Evolutionary conservation across 1,140 invertebrate genomes (phyloP).

Genomic region (Polypedilum vanderplanki): DNA sequence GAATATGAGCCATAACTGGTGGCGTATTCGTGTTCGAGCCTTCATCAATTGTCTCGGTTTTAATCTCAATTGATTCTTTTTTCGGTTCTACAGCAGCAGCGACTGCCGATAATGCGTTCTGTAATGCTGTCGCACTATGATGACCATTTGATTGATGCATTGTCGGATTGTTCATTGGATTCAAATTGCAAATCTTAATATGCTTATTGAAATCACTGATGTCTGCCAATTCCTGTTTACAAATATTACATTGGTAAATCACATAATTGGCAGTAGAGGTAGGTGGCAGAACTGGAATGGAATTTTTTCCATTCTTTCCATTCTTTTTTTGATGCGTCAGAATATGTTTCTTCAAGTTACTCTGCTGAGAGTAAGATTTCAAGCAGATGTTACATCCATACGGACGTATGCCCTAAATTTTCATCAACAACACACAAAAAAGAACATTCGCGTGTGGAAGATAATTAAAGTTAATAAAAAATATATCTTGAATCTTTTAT

Average conservation of each 20-base stretch:
- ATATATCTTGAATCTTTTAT: neutral
- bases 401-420: conserved; percentile 38
- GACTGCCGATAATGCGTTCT: neutral
- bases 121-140: neutral
- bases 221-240: conserved; percentile 14
- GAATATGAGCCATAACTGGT: conserved; percentile 16
- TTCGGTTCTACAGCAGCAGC: conserved; percentile 10
- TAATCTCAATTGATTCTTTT: conserved; percentile 23
- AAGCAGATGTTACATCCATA: conserved; percentile 41
- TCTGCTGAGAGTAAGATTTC: conserved; percentile 41
- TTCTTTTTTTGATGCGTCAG: conserved; percentile 39
- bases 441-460: neutral
- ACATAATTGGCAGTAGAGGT: conserved; percentile 25
- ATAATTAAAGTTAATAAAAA: neutral
- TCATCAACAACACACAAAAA: neutral
- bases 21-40: conserved; percentile 15
- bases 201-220: conserved; percentile 21
- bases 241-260: conserved; percentile 21
- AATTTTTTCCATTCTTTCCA: conserved; percentile 24
- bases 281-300: conserved; percentile 26
- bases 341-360: conserved; percentile 41
- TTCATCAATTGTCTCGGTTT: conserved; percentile 20
- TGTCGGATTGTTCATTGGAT: conserved; percentile 23
- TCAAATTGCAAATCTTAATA: conserved; percentile 19
- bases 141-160: neutral